Conservation (phyloP, 1,140 invertebrate species). For the Halyomorpha halys region DNA sequence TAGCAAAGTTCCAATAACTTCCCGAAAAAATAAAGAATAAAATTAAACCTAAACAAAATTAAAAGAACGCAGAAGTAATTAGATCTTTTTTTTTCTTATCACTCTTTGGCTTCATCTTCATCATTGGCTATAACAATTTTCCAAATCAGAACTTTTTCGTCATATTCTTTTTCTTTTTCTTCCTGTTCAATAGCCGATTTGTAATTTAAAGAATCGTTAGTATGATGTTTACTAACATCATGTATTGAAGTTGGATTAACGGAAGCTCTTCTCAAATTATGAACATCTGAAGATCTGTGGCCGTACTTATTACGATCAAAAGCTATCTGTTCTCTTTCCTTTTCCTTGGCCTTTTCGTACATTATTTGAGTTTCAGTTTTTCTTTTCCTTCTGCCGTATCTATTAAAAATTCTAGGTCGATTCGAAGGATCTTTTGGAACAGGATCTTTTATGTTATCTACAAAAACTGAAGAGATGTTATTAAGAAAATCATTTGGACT, state of each 20-base stretch:
- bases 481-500: conserved; percentile 20
- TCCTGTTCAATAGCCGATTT: neutral
- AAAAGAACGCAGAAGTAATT: too few relatives aligned
- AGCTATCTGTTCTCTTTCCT: too few relatives aligned
- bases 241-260: neutral
- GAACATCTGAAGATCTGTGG: too few relatives aligned
- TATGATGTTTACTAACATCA: neutral
- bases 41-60: too few relatives aligned
- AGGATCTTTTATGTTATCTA: conserved; percentile 21
- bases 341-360: too few relatives aligned
- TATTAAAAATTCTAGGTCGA: conserved; percentile 13
- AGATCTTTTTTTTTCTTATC: too few relatives aligned
- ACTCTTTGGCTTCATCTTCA: too few relatives aligned
- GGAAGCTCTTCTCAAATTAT: neutral
- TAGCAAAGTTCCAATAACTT: too few relatives aligned
- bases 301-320: too few relatives aligned
- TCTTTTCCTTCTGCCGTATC: neutral
- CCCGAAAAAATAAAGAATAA: too few relatives aligned
- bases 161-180: neutral
- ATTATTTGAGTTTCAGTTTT: too few relatives aligned
- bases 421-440: conserved; percentile 21
- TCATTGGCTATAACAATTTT: conserved; percentile 4
- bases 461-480: conserved; percentile 17
- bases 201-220: neutral
- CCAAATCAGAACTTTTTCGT: conserved; percentile 8